Evolutionary conservation across 2,797 vertebrate species (phyloP).

Genomic region (Paedocypris micromegethes): DNA sequence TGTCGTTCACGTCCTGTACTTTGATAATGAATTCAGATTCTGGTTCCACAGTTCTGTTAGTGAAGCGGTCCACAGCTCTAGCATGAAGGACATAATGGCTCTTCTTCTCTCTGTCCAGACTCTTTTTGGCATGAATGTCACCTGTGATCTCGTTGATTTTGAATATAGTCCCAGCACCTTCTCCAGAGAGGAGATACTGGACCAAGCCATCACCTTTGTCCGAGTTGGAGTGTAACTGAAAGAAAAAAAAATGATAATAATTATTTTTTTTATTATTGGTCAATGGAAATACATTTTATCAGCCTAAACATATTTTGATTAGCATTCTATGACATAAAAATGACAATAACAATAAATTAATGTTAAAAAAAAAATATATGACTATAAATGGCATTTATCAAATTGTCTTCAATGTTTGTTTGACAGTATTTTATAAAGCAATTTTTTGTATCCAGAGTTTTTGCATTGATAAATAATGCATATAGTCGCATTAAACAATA

Average conservation of each 20-base stretch:
- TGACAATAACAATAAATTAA: too few species aligned
- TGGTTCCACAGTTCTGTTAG: conserved; percentile 82
- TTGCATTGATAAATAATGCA: too few species aligned
- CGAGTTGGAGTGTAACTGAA: conserved; percentile 88
- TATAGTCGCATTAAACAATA: too few species aligned
- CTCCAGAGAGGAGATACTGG: conserved; percentile 87
- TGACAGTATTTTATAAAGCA: too few species aligned
- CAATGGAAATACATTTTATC: too few species aligned
- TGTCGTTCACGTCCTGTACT: conserved; percentile 93
- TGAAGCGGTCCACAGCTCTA: conserved; percentile 79
- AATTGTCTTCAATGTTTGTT: too few species aligned
- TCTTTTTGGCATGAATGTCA: conserved; percentile 86
- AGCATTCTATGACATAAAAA: too few species aligned
- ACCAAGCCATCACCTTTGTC: conserved; percentile 93
- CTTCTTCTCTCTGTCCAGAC: conserved; percentile 86
- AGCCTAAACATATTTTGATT: too few species aligned
- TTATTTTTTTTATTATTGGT: neutral
- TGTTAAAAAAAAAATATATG: too few species aligned
- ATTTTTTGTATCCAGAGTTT: too few species aligned
- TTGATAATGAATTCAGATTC: conserved; percentile 95
- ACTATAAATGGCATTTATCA: too few species aligned
- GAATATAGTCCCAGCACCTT: conserved; percentile 88
- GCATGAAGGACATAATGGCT: conserved; percentile 88
- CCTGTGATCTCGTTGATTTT: conserved; percentile 85
- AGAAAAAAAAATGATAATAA: conserved; percentile 10